A percentile compares a stretch with the other conserved stretches of the same genome.
Evolutionary conservation across 2,113 vertebrate species (phyloP).

Genomic region (Campylomormyrus tamandua): DNA sequence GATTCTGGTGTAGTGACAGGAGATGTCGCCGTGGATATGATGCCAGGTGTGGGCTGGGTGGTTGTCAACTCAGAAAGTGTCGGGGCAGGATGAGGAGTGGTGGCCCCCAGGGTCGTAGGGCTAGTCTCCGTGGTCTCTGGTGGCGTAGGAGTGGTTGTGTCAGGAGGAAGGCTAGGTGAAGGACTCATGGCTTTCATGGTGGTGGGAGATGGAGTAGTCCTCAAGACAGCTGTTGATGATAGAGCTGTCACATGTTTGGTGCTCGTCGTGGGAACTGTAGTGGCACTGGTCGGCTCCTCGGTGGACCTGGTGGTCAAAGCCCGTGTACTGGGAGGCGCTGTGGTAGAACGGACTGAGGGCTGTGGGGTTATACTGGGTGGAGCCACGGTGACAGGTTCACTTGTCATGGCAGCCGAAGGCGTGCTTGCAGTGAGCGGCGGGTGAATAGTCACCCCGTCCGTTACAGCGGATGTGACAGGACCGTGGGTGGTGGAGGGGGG

Average conservation of each 20-base stretch:
- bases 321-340: background rate
- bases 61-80: background rate
- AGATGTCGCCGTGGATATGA: slow-evolving; percentile 23
- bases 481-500: background rate
- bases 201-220: slow-evolving; percentile 8
- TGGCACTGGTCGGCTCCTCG: slow-evolving; percentile 14
- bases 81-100: background rate
- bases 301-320: background rate
- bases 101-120: background rate
- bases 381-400: slow-evolving; percentile 25
- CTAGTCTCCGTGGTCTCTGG: slow-evolving; percentile 14
- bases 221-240: slow-evolving; percentile 1
- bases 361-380: slow-evolving; percentile 25
- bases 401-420: slow-evolving; percentile 14
- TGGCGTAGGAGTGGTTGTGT: slow-evolving; percentile 24
- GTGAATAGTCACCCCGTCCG: background rate
- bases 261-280: background rate
- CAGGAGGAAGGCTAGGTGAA: background rate
- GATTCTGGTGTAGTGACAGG: slow-evolving; percentile 35
- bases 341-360: background rate
- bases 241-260: background rate
- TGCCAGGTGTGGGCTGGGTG: background rate
- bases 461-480: slow-evolving; percentile 7
- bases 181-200: background rate
- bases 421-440: slow-evolving; percentile 22